Conservation (phyloP, 2,113 vertebrate genomes). For the Ammodytes dubius region DNA sequence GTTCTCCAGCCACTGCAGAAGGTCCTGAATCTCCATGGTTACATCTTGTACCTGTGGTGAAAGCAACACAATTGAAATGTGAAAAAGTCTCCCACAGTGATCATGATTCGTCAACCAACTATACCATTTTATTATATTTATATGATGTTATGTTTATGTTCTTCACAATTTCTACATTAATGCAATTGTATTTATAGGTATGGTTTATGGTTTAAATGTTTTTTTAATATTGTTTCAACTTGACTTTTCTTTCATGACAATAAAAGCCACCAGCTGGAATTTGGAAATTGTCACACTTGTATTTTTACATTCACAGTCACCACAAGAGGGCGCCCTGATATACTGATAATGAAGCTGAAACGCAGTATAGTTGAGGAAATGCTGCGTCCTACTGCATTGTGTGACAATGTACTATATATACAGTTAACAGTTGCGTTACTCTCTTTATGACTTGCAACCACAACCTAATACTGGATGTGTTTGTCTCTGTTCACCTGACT, state of each 20-base stretch:
- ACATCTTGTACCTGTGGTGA: constrained; percentile 89
- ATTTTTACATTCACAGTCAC: neutral
- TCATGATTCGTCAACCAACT: neutral
- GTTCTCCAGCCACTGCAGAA: constrained; percentile 92
- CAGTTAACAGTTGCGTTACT: neutral
- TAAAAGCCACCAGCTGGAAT: neutral
- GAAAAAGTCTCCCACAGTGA: neutral
- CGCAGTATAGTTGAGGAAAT: neutral
- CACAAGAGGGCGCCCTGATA: constrained; percentile 49
- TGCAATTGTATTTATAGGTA: neutral
- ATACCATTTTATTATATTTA: neutral
- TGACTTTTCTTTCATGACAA: neutral
- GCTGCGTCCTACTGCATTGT: neutral
- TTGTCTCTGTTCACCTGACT: constrained; percentile 85
- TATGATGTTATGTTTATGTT: no score
- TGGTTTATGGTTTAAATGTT: no score
- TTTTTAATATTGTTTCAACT: neutral
- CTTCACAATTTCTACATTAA: neutral
- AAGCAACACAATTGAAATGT: neutral
- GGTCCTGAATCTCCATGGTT: constrained; percentile 89
- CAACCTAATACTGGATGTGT: neutral
- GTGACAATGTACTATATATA: neutral
- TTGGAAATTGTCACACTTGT: neutral
- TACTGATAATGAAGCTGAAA: neutral
- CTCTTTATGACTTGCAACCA: neutral